Base-by-base conservation (phyloP, 2,888 invertebrate species). In the Timema cristinae region DNA sequence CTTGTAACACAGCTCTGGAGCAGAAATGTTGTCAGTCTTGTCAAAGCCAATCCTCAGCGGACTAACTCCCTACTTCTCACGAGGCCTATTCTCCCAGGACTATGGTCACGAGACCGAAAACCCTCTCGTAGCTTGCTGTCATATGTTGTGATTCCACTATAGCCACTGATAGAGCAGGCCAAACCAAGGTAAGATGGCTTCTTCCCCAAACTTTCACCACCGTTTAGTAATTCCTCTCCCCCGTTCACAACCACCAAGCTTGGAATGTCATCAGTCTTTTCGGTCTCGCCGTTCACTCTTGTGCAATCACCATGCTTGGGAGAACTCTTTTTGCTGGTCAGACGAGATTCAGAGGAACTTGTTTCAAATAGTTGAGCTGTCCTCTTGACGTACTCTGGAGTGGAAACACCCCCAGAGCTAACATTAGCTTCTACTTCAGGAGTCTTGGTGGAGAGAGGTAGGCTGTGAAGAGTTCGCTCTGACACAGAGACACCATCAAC, bases 151-250 rank as follows among this genome's bases (percentile, higher is more conserved):
- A 93, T 86, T 77, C 92, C 92, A 7, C 93, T 92, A 81, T 96
- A 96, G 6, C 95, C 95, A 83, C 93, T 94, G 69, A 95, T 93
- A 32, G 94, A 94, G 81, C 95, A 94, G 69, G 95, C 94, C 74
- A 96, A 84, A 78, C 93, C 93, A 71, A 96, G 84, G 81, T 96
- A 96, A 72, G 94, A 94, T 0, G 95, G 95, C 79, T 93, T 90
- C 80, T 92, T 92, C 15, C 79, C 72, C 77, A 76, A 15, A 61
- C 16, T 50, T 50, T 32, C 50, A 51, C 50, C 59, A 61, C 61
- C 61, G 51, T 68, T 68, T 48, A 67, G 47, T 47, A 61, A 16
- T 63, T 70, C 51, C 15, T 71, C 71, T 51, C 16, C 61, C 32
- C 71, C 71, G 61, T 71, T 71, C 15, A 71, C 67, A 50, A 71